phyloP scores from a whole-genome alignment of 2,113 vertebrate genomes.

The Stigmatopora nigra region DNA sequence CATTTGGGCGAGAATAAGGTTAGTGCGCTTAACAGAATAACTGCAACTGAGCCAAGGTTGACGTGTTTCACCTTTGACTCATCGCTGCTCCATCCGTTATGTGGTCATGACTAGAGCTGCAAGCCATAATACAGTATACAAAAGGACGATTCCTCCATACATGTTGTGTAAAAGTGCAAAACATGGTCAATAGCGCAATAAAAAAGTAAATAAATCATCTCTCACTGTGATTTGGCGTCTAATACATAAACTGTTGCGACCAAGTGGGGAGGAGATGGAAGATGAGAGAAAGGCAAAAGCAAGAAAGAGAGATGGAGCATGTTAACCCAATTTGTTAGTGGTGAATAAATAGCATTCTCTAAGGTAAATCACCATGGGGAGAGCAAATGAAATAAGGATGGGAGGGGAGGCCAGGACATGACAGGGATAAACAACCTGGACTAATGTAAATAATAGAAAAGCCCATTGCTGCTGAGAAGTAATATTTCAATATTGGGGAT shows the following conservation, averaged over 20 bases:
- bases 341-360: conserved; percentile 63
- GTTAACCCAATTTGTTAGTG: conserved; percentile 66
- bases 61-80: not conserved
- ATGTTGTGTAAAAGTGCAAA: conserved; percentile 5
- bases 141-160: conserved; percentile 17
- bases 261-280: conserved; percentile 14
- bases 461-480: conserved; percentile 38
- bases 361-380: conserved; percentile 57
- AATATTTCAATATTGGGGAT: conserved; percentile 58
- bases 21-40: not conserved
- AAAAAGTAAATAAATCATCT: conserved; percentile 24
- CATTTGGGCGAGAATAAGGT: not conserved
- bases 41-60: not conserved
- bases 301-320: conserved; percentile 50
- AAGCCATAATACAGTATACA: conserved; percentile 39
- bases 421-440: conserved; percentile 49
- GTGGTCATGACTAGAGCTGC: conserved; percentile 28
- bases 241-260: conserved; percentile 56
- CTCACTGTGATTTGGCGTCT: conserved; percentile 53
- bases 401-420: conserved; percentile 24
- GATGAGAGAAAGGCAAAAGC: conserved; percentile 32
- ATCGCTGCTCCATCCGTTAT: conserved; percentile 27
- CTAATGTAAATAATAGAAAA: conserved; percentile 59
- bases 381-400: conserved; percentile 58
- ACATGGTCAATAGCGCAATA: conserved; percentile 23